Conservation (phyloP, 2,888 invertebrate species). For the Synergus laeviventris region DNA sequence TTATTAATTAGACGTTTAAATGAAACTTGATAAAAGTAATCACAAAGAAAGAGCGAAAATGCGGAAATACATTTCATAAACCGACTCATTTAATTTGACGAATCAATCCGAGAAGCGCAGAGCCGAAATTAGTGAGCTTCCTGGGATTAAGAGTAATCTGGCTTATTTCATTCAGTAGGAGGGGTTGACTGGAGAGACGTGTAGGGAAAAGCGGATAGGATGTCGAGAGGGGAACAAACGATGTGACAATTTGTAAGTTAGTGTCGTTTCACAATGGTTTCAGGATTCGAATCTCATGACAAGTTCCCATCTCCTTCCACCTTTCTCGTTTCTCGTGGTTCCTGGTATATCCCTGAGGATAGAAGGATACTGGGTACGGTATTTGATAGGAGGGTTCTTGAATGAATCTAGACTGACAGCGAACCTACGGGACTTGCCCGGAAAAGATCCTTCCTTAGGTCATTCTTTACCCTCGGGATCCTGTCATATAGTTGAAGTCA, state of each 20-base stretch:
- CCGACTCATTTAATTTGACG: slow-evolving; percentile 50
- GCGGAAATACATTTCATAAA: neutral
- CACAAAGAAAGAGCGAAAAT: neutral
- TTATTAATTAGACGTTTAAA: neutral
- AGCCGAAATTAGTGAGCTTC: slow-evolving; percentile 53
- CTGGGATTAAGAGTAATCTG: slow-evolving; percentile 63
- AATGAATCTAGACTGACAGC: slow-evolving; percentile 56
- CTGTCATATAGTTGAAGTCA: slow-evolving; percentile 39
- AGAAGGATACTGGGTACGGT: slow-evolving; percentile 55
- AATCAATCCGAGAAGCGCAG: slow-evolving; percentile 46
- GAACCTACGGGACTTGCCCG: slow-evolving; percentile 53
- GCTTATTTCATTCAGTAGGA: slow-evolving; percentile 53
- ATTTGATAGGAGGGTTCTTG: slow-evolving; percentile 50
- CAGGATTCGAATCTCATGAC: slow-evolving; percentile 38
- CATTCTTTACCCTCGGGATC: slow-evolving; percentile 55
- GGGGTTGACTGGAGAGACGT: slow-evolving; percentile 31
- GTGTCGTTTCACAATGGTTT: slow-evolving; percentile 47
- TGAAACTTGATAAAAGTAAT: neutral
- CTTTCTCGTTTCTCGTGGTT: slow-evolving; percentile 32
- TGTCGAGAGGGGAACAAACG: slow-evolving; percentile 43
- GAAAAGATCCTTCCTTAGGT: slow-evolving; percentile 56
- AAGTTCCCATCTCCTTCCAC: slow-evolving; percentile 10
- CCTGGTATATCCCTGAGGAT: slow-evolving; percentile 59
- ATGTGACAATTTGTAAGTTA: slow-evolving; percentile 47
- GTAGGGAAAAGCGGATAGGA: slow-evolving; percentile 26